Conservation (phyloP, 2,888 invertebrate genomes). For the Chloromyia formosa region DNA sequence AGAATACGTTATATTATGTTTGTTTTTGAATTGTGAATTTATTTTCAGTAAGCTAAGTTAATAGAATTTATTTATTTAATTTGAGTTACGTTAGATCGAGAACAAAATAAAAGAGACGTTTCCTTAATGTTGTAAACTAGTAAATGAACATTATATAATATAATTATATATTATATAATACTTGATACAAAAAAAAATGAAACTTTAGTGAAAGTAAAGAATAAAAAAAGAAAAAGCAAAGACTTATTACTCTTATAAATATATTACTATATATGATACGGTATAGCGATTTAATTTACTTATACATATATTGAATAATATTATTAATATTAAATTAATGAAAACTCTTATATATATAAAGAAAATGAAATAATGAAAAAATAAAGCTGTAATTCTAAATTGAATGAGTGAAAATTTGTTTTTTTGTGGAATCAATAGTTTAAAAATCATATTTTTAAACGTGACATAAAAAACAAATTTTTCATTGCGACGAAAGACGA, state of each 20-base stretch:
- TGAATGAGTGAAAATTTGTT: slow-evolving; percentile 50
- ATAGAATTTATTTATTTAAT: not conserved
- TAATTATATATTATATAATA: too few relatives aligned
- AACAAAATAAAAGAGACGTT: not conserved
- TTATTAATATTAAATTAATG: slow-evolving; percentile 38
- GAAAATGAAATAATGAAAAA: slow-evolving; percentile 45
- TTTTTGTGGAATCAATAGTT: slow-evolving; percentile 51
- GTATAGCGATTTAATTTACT: slow-evolving; percentile 35
- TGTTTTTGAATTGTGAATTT: slow-evolving; percentile 42
- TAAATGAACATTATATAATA: slow-evolving; percentile 1
- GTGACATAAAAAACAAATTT: slow-evolving; percentile 45
- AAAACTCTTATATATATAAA: slow-evolving; percentile 39
- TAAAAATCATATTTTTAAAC: slow-evolving; percentile 46
- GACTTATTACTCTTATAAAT: slow-evolving; percentile 44
- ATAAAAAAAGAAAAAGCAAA: slow-evolving; percentile 52
- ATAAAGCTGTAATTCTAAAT: slow-evolving; percentile 55
- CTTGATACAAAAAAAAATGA: slow-evolving; percentile 1
- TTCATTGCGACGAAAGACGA: slow-evolving; percentile 37
- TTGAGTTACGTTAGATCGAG: not conserved
- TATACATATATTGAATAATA: slow-evolving; percentile 31
- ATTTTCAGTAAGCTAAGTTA: not conserved
- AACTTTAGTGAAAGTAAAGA: slow-evolving; percentile 33
- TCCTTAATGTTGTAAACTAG: slow-evolving; percentile 4
- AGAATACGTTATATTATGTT: slow-evolving; percentile 38
- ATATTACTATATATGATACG: slow-evolving; percentile 32